Evolutionary conservation across 2,888 invertebrate species (phyloP), one percentile per base, ranked within the genome.

Genomic region (Esperia sulphurella): DNA sequence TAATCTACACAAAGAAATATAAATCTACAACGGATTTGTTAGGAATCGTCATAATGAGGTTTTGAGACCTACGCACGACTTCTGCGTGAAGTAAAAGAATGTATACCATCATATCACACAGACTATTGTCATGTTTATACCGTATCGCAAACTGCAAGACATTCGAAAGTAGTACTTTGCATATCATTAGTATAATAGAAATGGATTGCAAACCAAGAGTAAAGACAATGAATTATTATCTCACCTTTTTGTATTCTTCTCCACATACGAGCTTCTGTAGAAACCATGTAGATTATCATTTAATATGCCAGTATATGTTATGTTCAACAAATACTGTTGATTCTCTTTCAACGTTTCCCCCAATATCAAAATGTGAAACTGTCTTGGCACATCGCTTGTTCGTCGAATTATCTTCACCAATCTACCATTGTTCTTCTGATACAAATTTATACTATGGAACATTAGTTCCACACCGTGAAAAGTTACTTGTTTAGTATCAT

Each of bases 251-350:
- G 92, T 85, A 59, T 93, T 93, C 53, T 91, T 91, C 55, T 92
- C 91, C 58, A 90, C 90, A 74, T 96, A 96, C 0, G 95, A 95
- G 79, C 95, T 96, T 60, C 95, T 91, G 70, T 96, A 96, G 78
- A 96, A 96, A 40, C 96, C 96, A 63, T 94, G 93, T 33, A 96
- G 83, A 57, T 93, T 91, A 68, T 96, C 95, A 65, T 94, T 94
- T 45, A 97, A 83, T 51, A 92, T 85, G 0, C 96, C 97, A 5
- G 90, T 84, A 68, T 93, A 97, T 43, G 91, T 91, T 52, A 96
- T 92, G 56, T 91, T 86, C 54, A 97, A 72, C 45, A 91, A 79
- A 73, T 96, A 96, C 54, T 91, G 90, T 41, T 86, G 81, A 10
- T 93, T 93, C 10, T 79, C 83, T 55, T 83, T 80, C 52, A 96